phyloP scores from a whole-genome alignment of 1,140 invertebrate species.

The Ridgeia piscesae region DNA sequence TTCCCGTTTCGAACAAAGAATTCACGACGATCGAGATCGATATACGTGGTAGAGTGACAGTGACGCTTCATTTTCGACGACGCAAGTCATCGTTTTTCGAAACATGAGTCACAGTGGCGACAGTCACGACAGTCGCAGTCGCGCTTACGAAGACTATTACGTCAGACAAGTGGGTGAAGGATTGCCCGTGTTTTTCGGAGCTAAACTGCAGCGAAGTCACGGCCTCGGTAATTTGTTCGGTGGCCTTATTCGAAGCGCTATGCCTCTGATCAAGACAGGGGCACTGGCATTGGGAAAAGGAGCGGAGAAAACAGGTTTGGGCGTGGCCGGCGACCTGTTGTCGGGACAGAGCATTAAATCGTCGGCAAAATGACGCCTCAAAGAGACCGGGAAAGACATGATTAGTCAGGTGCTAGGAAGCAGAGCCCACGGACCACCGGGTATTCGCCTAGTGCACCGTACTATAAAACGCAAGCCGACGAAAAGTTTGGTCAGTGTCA shows the following conservation, averaged over 20 bases:
- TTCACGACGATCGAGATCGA: too few species aligned
- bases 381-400: background rate
- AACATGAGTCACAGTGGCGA: too few species aligned
- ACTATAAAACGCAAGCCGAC: background rate
- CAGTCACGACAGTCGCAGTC: too few species aligned
- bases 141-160: too few species aligned
- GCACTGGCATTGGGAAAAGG: background rate
- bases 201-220: background rate
- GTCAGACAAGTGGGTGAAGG: background rate
- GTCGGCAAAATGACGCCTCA: background rate
- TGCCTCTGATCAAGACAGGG: background rate
- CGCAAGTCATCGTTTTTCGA: background rate
- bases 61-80: background rate
- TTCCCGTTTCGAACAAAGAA: too few species aligned
- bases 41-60: background rate
- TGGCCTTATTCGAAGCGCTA: background rate
- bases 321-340: background rate
- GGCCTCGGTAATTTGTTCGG: background rate
- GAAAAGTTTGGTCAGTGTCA: background rate
- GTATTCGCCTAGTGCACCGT: background rate
- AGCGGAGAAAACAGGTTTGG: background rate
- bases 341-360: background rate
- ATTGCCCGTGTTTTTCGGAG: background rate
- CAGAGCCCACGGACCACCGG: background rate
- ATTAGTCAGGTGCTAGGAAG: background rate